These are phyloP conservation scores for Tipula helvola DNA, from an alignment of 2,888 invertebrate species.

Conservation along the genomic window DNA sequence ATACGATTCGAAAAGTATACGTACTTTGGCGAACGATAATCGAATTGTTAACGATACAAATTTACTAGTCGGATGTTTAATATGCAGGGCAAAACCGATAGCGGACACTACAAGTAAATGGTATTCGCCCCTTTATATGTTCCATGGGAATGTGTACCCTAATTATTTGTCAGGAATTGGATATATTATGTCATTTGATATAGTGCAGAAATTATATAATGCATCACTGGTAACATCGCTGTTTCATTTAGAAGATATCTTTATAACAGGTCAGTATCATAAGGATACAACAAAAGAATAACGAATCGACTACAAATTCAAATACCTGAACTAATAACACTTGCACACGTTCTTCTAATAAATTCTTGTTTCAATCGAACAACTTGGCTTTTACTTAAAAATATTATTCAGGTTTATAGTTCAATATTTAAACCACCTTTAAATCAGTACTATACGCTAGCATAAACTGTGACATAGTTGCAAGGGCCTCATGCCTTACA, in stretches of 20 bases:
- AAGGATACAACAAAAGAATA: neutral
- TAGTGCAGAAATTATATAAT: constrained; percentile 50
- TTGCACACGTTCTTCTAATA: too few species aligned
- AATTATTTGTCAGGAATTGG: constrained; percentile 72
- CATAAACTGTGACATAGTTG: too few species aligned
- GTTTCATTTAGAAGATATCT: constrained; percentile 68
- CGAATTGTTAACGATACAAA: constrained; percentile 34
- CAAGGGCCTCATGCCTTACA: too few species aligned
- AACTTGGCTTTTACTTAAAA: too few species aligned
- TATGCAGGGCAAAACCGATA: constrained; percentile 64
- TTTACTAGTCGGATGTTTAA: constrained; percentile 61
- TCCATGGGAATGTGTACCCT: constrained; percentile 55
- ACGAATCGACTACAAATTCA: too few species aligned
- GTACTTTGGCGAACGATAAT: constrained; percentile 24
- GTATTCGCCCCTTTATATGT: constrained; percentile 75
- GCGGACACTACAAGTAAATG: constrained; percentile 63
- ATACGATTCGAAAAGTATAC: constrained; percentile 25
- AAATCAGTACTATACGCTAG: too few species aligned
- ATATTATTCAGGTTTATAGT: too few species aligned
- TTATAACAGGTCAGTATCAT: constrained; percentile 49
- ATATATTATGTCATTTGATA: constrained; percentile 58
- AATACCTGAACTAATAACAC: too few species aligned
- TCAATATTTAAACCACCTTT: too few species aligned
- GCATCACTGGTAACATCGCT: constrained; percentile 54
- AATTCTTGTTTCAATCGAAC: too few species aligned